Evolutionary conservation across 2,113 vertebrate species (phyloP), one percentile per base, ranked within the genome.

Genomic region (Cynoglossus semilaevis): DNA sequence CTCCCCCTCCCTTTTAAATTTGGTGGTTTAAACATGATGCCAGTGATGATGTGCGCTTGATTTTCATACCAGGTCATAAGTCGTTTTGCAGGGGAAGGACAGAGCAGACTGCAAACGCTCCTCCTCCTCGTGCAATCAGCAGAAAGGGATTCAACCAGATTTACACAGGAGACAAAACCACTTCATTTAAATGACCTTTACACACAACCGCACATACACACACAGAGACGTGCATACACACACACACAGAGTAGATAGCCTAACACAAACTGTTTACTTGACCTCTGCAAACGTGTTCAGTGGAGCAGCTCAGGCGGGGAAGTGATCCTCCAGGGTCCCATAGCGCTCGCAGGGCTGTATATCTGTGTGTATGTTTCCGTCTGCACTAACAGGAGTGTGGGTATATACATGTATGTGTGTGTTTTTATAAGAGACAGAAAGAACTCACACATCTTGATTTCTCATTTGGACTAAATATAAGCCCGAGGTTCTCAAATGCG

Each of bases 241-340:
- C 49, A 72, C 18, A 68, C 38, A 61, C 51, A 71, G 37, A 67
- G 51, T 69, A 74, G 72, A 80, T 62, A 67, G 72, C 58, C 69
- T 67, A 67, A 67, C 55, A 58, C 76, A 73, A 82, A 84, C 71
- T 70, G 82, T 85, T 86, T 77, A 83, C 74, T 61, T 85, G 86
- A 82, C 82, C 82, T 79, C 71, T 77, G 13, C 64, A 69, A 76
- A 74, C 5, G 58, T 70, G n/a, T 76, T 83, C 58, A 80, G 73
- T 74, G 61, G 47, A 74, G 55, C 76, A 76, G 58, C 69, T 77
- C 65, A 84, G 80, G 80, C 80, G 76, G 77, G 22, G 78, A 85
- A 80, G 72, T 76, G 63, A 63, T 76, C 69, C 86, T 83, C 86
- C 9, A 67, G 84, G 77, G 84, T 61, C 70, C 59, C 58, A 70